These are phyloP conservation scores for Limenitis camilla DNA, from an alignment of 2,888 invertebrate genomes.

Conservation along the genomic window DNA sequence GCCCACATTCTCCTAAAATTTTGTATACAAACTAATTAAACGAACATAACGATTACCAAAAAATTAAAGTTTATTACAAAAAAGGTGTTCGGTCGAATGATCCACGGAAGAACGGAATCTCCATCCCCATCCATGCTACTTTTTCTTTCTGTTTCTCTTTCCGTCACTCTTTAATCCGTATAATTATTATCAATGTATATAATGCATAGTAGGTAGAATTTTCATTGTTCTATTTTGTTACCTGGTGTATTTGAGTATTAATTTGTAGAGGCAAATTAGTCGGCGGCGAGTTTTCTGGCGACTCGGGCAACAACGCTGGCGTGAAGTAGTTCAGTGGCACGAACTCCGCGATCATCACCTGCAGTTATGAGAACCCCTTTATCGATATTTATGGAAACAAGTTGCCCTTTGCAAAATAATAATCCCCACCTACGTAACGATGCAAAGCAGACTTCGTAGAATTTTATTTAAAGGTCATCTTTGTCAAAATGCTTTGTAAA, in stretches of 20 bases:
- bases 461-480: no score
- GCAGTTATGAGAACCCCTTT: no score
- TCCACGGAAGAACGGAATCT: no score
- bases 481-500: no score
- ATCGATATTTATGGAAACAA: no score
- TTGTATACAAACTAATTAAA: neutral
- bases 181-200: neutral
- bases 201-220: neutral
- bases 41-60: neutral
- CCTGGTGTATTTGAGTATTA: slow-evolving; percentile 62
- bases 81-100: neutral
- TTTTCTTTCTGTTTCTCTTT: no score
- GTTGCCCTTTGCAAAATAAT: no score
- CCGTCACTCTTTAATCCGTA: no score
- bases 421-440: no score
- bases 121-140: no score
- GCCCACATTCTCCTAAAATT: slow-evolving; percentile 86
- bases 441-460: no score
- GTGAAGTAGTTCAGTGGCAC: slow-evolving; percentile 56
- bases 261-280: slow-evolving; percentile 32
- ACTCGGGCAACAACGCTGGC: slow-evolving; percentile 45
- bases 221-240: slow-evolving; percentile 23
- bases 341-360: slow-evolving; percentile 57
- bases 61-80: neutral
- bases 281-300: slow-evolving; percentile 53